These are phyloP conservation scores for Dryobotodes eremita DNA, from an alignment of 2,888 invertebrate species.

Conservation along the genomic window DNA sequence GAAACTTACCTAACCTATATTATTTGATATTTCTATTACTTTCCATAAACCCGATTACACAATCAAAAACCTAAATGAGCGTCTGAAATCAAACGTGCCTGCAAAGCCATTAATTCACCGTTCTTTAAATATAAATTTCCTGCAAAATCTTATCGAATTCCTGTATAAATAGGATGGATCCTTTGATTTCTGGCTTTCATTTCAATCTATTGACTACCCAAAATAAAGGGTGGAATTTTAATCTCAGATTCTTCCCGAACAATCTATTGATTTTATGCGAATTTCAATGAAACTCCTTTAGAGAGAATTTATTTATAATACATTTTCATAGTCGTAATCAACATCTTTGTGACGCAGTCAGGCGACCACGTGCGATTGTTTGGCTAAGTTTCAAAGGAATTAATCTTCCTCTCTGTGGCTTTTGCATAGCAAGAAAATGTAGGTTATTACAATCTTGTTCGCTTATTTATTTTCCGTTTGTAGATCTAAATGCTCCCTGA, in stretches of 20 bases:
- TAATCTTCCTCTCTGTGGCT: constrained; percentile 42
- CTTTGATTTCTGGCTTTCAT: constrained; percentile 81
- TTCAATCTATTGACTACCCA: constrained; percentile 81
- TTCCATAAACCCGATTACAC: constrained; percentile 7
- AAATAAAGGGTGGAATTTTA: constrained; percentile 84
- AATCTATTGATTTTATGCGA: constrained; percentile 69
- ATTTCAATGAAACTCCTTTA: constrained; percentile 51
- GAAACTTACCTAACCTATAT: not conserved
- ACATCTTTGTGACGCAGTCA: constrained; percentile 44
- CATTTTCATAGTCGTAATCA: constrained; percentile 56
- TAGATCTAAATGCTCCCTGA: constrained; percentile 31
- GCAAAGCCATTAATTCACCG: constrained; percentile 33
- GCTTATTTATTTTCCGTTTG: constrained; percentile 36
- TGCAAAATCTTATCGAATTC: constrained; percentile 70
- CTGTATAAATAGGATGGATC: constrained; percentile 71
- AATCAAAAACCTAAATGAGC: constrained; percentile 25
- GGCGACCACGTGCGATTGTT: constrained; percentile 50
- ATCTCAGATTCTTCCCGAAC: constrained; percentile 76
- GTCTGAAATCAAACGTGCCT: constrained; percentile 42
- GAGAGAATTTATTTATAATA: constrained; percentile 59
- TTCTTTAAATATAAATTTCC: constrained; percentile 56
- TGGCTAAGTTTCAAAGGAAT: constrained; percentile 48
- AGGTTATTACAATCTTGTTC: constrained; percentile 30
- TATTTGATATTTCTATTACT: not conserved
- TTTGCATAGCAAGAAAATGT: constrained; percentile 42